These are phyloP conservation scores for Callithrix jacchus DNA, from an alignment of 2,113 vertebrate genomes.

Conservation along the genomic window DNA sequence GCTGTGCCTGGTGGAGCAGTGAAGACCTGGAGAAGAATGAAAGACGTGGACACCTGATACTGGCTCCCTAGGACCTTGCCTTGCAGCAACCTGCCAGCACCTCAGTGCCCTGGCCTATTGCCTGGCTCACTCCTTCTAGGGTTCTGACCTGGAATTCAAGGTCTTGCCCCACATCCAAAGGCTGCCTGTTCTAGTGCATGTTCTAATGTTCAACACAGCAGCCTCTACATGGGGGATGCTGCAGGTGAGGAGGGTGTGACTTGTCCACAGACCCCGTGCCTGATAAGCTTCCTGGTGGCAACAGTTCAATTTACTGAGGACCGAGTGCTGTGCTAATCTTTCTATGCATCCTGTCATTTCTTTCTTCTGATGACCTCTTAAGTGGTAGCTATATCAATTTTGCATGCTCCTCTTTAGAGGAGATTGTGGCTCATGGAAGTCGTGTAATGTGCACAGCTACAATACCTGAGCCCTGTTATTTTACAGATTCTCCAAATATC, in stretches of 20 bases:
- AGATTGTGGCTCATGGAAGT: not conserved
- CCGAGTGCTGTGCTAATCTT: not conserved
- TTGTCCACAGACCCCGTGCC: rapidly evolving
- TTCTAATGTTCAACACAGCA: too few relatives aligned
- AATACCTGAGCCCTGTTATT: not conserved
- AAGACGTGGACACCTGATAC: rapidly evolving
- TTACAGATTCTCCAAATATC: not conserved
- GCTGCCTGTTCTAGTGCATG: not conserved
- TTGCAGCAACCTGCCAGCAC: not conserved
- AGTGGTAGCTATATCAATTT: not conserved
- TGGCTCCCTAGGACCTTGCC: not conserved
- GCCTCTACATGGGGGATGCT: not conserved
- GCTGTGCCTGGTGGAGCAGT: not conserved
- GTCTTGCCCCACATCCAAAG: not conserved
- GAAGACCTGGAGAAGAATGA: not conserved
- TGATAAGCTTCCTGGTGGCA: not conserved
- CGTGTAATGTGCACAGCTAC: rapidly evolving
- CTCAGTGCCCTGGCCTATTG: not conserved
- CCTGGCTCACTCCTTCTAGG: not conserved
- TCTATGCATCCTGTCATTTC: not conserved
- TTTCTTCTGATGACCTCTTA: not conserved
- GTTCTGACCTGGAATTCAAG: not conserved
- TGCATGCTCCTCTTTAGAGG: not conserved
- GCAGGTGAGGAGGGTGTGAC: not conserved
- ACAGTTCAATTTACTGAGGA: not conserved